phyloP scores from a whole-genome alignment of 2,113 vertebrate genomes.

The Calonectris borealis region DNA sequence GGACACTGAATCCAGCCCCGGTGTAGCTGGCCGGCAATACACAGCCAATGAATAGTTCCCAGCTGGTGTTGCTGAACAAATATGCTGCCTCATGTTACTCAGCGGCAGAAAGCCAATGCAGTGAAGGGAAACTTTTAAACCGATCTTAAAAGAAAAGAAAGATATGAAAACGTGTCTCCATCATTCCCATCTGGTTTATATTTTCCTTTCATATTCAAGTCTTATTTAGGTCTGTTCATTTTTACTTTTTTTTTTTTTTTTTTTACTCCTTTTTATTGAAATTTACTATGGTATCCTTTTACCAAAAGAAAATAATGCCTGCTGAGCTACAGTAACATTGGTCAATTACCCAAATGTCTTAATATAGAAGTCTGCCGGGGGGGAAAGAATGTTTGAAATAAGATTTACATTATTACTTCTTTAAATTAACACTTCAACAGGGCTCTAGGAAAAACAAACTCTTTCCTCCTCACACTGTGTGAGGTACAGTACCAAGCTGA shows the following conservation, averaged over 20 bases:
- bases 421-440: slow-evolving; percentile 64
- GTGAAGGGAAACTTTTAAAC: slow-evolving; percentile 79
- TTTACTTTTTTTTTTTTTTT: neutral
- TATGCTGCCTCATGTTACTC: slow-evolving; percentile 73
- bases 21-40: neutral
- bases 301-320: slow-evolving; percentile 63
- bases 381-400: slow-evolving; percentile 42
- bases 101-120: slow-evolving; percentile 69
- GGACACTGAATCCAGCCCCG: neutral
- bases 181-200: slow-evolving; percentile 79
- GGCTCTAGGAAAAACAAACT: slow-evolving; percentile 40
- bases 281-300: slow-evolving; percentile 52
- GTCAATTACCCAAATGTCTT: slow-evolving; percentile 46
- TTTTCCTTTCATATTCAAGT: slow-evolving; percentile 53
- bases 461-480: slow-evolving; percentile 30
- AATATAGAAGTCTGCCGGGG: slow-evolving; percentile 11
- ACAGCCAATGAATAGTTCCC: neutral
- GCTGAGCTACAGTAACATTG: slow-evolving; percentile 39
- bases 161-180: slow-evolving; percentile 76
- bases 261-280: neutral
- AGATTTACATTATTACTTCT: slow-evolving; percentile 61
- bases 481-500: slow-evolving; percentile 15
- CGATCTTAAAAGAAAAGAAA: slow-evolving; percentile 73
- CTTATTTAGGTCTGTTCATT: slow-evolving; percentile 25
- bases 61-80: slow-evolving; percentile 64